Evolutionary conservation across 2,113 vertebrate genomes (phyloP).

Genomic region (Mesembrinibis cayennensis): DNA sequence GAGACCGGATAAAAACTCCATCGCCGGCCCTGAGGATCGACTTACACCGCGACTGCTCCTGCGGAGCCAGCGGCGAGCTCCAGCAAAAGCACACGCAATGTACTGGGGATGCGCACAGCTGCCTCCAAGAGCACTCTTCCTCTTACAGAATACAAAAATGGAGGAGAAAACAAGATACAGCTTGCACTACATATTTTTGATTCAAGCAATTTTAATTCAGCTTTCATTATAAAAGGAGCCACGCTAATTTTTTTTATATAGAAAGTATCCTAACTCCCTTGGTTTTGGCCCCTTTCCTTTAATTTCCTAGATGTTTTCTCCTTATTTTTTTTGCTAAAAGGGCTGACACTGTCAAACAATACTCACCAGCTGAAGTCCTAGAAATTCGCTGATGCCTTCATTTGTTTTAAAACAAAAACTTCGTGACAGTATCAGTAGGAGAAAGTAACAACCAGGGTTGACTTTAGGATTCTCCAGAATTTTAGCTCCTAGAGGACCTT

Average conservation of each 20-base stretch:
- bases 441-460: neutral
- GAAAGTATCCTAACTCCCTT: accelerated
- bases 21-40: too few species aligned
- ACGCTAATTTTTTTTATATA: accelerated
- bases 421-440: neutral
- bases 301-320: accelerated
- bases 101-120: too few species aligned
- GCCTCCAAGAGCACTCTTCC: neutral
- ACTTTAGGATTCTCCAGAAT: neutral
- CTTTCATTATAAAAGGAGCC: neutral
- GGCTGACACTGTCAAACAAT: neutral
- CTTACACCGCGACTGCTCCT: neutral
- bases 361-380: neutral
- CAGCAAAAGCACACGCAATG: too few species aligned
- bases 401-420: slow-evolving; percentile 17
- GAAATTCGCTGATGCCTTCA: slow-evolving; percentile 34
- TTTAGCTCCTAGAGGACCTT: neutral
- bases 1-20: accelerated
- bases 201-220: neutral
- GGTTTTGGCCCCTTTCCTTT: neutral
- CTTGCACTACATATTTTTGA: neutral
- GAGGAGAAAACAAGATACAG: neutral
- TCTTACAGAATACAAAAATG: neutral
- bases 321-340: neutral
- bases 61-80: neutral